Evolutionary conservation across 2,797 vertebrate genomes (phyloP), one percentile per base, ranked within the genome.

Genomic region (Sparidentex hasta): DNA sequence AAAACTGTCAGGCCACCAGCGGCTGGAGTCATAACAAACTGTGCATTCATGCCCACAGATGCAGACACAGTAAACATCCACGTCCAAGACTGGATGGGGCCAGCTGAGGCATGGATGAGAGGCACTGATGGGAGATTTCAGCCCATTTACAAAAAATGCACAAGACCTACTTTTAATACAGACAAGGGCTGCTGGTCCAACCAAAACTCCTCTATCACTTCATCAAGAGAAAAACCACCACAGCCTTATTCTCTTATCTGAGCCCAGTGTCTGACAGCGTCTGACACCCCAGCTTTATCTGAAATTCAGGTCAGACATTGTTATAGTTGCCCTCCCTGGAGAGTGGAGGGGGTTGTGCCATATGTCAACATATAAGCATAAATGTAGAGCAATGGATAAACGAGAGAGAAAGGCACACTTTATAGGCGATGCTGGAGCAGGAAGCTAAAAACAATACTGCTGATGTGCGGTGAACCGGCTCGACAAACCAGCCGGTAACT

Each of bases 271-370:
- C 62, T 79, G 63, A 55, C 81, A 62, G 27, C 50, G 76, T 83
- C 82, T 80, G 85, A 70, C 59, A 79, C 77, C 71, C 29, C 69
- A 77, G 87, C 87, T 87, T 90, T 85, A 89, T 87, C 72, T 83
- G 13, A 89, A 88, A 93, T 89, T 81, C 86, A 93, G 92, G 90
- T 94, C 93, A 94, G 75, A 93, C 87, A 90, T 92, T 94, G 91
- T 93, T 88, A 78, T 69, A 78, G 83, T 76, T 74, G 13, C 54
- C 79, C 83, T 87, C 81, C 63, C 71, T 41, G 54, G 65, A 85
- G 68, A 71, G 44, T 57, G 81, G 88, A 71, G 86, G 89, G 93
- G 91, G 83, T 68, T 67, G 77, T 78, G 69, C 91, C 92, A 93
- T 94, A 93, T 93, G 91, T 92, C 88, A 90, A 83, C 84, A 88